These are phyloP conservation scores for Amphipyra tragopoginis DNA, from an alignment of 2,888 invertebrate genomes.

Conservation along the genomic window DNA sequence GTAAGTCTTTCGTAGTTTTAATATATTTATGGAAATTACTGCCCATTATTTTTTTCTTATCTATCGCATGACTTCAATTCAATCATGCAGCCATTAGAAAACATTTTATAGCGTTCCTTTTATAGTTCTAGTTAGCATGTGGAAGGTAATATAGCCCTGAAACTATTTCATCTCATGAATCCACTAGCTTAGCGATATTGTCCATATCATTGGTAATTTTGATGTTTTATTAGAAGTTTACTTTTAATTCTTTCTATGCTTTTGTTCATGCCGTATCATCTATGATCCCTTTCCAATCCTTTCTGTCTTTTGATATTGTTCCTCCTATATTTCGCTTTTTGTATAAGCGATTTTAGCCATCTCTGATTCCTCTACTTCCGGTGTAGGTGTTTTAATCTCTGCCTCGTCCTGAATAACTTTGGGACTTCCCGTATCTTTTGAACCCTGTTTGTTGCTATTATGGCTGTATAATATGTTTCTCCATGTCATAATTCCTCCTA, in stretches of 20 bases:
- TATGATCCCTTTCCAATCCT: slow-evolving; percentile 60
- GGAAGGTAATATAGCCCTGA: slow-evolving; percentile 69
- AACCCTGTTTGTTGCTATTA: not conserved
- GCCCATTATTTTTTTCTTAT: slow-evolving; percentile 53
- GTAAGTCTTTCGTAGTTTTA: slow-evolving; percentile 65
- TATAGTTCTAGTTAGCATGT: slow-evolving; percentile 69
- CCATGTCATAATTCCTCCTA: not conserved
- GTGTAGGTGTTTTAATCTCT: not conserved
- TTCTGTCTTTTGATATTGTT: slow-evolving; percentile 42
- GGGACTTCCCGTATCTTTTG: not conserved
- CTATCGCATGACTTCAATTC: slow-evolving; percentile 72
- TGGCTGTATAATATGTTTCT: not conserved
- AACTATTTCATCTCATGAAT: slow-evolving; percentile 67
- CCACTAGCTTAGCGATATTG: slow-evolving; percentile 69
- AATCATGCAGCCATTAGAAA: slow-evolving; percentile 68
- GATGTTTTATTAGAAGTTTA: slow-evolving; percentile 65
- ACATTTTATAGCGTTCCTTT: slow-evolving; percentile 58
- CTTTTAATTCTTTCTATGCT: slow-evolving; percentile 69
- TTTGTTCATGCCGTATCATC: slow-evolving; percentile 64
- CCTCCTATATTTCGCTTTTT: slow-evolving; percentile 29
- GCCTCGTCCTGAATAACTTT: not conserved
- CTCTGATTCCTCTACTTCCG: slow-evolving; percentile 1
- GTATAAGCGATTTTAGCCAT: slow-evolving; percentile 22
- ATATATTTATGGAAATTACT: slow-evolving; percentile 27
- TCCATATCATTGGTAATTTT: slow-evolving; percentile 62